Percentiles rank a stretch among this genome's conserved stretches.
Conservation (phyloP, 2,113 vertebrate species). For the Ochotona curzoniae region DNA sequence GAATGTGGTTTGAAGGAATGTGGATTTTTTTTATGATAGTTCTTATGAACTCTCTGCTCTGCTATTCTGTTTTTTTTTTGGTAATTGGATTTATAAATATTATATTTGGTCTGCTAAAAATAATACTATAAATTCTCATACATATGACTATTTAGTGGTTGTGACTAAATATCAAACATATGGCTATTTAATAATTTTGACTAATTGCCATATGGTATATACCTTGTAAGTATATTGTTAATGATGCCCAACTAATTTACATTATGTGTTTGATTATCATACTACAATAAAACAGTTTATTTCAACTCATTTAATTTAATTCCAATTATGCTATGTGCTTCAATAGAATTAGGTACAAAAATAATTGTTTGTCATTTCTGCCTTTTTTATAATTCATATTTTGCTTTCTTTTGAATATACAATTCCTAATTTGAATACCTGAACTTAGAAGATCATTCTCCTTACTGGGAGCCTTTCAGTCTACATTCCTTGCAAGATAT, state of each 20-base stretch:
- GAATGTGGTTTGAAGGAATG: background rate
- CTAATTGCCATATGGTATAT: background rate
- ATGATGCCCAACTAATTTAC: background rate
- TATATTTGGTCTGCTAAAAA: background rate
- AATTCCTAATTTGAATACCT: background rate
- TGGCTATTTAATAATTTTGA: background rate
- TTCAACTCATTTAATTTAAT: background rate
- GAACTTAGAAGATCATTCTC: background rate
- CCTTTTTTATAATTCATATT: background rate
- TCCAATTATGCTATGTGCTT: background rate
- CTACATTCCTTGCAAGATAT: background rate
- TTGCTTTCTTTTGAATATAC: background rate
- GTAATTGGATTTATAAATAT: conserved; percentile 7
- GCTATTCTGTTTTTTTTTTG: background rate
- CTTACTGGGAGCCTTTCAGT: background rate
- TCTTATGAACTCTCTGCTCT: background rate
- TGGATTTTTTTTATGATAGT: background rate
- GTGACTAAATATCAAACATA: background rate
- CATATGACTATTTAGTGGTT: background rate
- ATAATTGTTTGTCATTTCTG: background rate
- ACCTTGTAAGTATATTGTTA: background rate
- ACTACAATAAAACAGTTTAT: conserved; percentile 2
- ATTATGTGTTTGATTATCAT: conserved; percentile 1
- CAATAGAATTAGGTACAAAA: background rate
- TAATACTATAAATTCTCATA: background rate